phyloP scores from a whole-genome alignment of 1,140 invertebrate genomes.

The Stenopsyche tienmushanensis region DNA sequence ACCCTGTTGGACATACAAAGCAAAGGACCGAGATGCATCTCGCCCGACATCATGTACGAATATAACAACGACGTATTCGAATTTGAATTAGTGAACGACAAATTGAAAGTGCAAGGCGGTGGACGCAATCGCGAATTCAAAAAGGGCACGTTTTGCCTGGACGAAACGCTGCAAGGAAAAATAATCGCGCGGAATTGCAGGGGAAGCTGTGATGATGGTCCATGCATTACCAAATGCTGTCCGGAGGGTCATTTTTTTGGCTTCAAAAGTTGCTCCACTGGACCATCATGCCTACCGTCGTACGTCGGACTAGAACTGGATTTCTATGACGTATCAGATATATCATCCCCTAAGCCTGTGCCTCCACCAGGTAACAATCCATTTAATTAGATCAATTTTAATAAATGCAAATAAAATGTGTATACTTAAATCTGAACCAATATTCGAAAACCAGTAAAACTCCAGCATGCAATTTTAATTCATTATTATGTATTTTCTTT shows the following conservation, averaged over 20 bases:
- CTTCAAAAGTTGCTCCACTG: conserved; percentile 38
- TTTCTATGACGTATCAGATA: conserved; percentile 27
- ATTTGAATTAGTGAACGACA: conserved; percentile 20
- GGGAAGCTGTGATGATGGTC: conserved; percentile 45
- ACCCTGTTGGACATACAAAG: conserved; percentile 18
- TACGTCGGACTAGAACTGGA: conserved; percentile 17
- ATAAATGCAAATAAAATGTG: too few species aligned
- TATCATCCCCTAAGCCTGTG: neutral
- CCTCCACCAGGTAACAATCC: conserved; percentile 33
- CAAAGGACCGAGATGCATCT: conserved; percentile 3
- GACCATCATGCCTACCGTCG: neutral
- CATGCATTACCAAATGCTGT: conserved; percentile 53
- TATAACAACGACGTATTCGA: conserved; percentile 14
- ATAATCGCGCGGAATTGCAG: conserved; percentile 49
- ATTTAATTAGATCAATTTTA: too few species aligned
- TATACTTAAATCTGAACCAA: too few species aligned
- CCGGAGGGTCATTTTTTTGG: conserved; percentile 47
- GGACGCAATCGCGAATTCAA: too few species aligned
- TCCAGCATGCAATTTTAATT: too few species aligned
- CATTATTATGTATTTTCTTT: too few species aligned
- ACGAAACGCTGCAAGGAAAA: conserved; percentile 38
- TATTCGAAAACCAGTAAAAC: neutral
- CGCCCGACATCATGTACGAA: conserved; percentile 15
- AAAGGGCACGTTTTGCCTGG: conserved; percentile 52
- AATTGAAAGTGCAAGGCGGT: conserved; percentile 1